Evolutionary conservation across 2,113 vertebrate genomes (phyloP).

Genomic region (Lutjanus erythropterus): DNA sequence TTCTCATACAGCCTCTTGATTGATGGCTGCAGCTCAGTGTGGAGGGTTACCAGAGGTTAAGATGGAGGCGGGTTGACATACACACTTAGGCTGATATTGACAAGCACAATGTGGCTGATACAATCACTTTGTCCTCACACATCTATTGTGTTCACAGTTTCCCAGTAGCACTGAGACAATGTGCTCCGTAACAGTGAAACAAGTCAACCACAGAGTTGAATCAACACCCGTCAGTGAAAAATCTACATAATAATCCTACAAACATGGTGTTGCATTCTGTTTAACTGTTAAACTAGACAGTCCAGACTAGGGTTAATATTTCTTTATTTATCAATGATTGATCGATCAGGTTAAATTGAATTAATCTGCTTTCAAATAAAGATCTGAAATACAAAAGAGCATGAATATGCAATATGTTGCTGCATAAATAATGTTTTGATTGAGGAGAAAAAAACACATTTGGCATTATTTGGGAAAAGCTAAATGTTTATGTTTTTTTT

Average conservation of each 20-base stretch:
- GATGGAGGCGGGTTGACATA: not conserved
- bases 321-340: too few species aligned
- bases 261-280: not conserved
- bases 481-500: too few species aligned
- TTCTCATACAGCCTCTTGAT: slow-evolving; percentile 18
- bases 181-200: not conserved
- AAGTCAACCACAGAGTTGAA: not conserved
- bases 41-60: slow-evolving; percentile 1
- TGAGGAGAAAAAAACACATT: too few species aligned
- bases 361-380: too few species aligned
- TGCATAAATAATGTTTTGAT: too few species aligned
- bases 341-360: too few species aligned
- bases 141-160: not conserved
- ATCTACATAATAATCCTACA: too few species aligned
- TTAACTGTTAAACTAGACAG: not conserved
- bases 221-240: not conserved
- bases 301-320: too few species aligned
- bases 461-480: too few species aligned
- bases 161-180: not conserved
- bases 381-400: too few species aligned
- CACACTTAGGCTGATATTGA: not conserved
- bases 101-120: not conserved
- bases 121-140: not conserved
- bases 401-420: too few species aligned
- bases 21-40: slow-evolving; percentile 20